phyloP scores from a whole-genome alignment of 2,888 invertebrate genomes.

The Horisme vitalbata region DNA sequence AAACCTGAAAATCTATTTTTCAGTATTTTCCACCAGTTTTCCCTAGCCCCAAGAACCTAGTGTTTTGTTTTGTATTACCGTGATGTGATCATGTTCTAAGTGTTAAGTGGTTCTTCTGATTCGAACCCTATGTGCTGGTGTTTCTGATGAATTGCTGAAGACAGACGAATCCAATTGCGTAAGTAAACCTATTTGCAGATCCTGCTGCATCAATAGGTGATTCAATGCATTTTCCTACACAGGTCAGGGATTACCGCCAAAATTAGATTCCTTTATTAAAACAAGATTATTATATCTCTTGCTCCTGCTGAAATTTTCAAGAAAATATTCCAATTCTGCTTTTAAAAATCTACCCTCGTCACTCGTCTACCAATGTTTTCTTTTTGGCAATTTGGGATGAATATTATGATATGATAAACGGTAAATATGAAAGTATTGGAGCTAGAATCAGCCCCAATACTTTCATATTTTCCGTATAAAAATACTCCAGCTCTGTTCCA shows the following conservation, averaged over 20 bases:
- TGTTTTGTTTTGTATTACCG: conserved; percentile 46
- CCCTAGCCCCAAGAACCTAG: conserved; percentile 44
- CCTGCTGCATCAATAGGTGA: not conserved
- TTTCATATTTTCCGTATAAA: too few relatives aligned
- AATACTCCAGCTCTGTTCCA: too few relatives aligned
- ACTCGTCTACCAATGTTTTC: too few relatives aligned
- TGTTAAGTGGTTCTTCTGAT: conserved; percentile 61
- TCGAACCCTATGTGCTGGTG: conserved; percentile 66
- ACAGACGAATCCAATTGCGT: conserved; percentile 67
- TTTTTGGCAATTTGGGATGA: too few relatives aligned
- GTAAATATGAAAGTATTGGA: too few relatives aligned
- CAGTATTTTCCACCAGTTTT: conserved; percentile 55
- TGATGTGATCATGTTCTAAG: conserved; percentile 59
- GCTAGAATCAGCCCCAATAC: too few relatives aligned
- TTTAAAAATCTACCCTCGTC: too few relatives aligned
- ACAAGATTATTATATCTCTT: too few relatives aligned
- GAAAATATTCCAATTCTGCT: too few relatives aligned
- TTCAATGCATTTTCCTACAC: not conserved
- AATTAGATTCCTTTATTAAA: not conserved
- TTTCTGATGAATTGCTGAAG: conserved; percentile 62
- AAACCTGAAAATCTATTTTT: conserved; percentile 47
- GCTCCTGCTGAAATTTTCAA: too few relatives aligned
- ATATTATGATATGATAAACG: too few relatives aligned
- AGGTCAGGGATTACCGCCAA: conserved; percentile 12
- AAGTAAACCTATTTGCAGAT: conserved; percentile 50